These are phyloP conservation scores for Dilophus febrilis DNA, from an alignment of 2,888 invertebrate species.

Conservation along the genomic window DNA sequence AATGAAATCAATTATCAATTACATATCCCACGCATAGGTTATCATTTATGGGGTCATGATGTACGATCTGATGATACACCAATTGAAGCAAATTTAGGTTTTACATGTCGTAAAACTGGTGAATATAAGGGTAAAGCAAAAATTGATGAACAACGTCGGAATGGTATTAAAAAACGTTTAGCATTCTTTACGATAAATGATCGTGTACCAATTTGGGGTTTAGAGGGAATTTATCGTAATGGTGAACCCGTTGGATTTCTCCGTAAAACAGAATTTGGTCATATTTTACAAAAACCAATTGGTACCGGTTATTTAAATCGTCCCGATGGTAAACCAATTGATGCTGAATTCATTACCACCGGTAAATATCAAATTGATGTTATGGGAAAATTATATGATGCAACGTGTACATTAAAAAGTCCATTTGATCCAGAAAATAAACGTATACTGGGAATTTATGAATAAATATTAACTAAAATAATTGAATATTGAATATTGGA, in stretches of 20 bases:
- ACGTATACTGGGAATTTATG: slow-evolving; percentile 51
- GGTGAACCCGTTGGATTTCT: slow-evolving; percentile 61
- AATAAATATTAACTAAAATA: slow-evolving; percentile 7
- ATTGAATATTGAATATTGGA: too few relatives aligned
- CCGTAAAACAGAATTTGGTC: slow-evolving; percentile 64
- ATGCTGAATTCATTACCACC: slow-evolving; percentile 44
- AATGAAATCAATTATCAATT: too few relatives aligned
- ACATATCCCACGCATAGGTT: slow-evolving; percentile 47
- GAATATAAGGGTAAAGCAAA: slow-evolving; percentile 61
- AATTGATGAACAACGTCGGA: slow-evolving; percentile 43
- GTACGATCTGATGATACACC: slow-evolving; percentile 71
- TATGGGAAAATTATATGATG: slow-evolving; percentile 54
- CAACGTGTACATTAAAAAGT: slow-evolving; percentile 49
- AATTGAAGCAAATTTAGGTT: slow-evolving; percentile 63
- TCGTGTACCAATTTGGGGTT: slow-evolving; percentile 63
- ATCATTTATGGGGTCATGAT: slow-evolving; percentile 74
- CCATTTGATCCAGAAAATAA: slow-evolving; percentile 70
- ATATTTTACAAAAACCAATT: slow-evolving; percentile 35
- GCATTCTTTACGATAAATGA: slow-evolving; percentile 53
- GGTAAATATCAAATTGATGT: slow-evolving; percentile 69
- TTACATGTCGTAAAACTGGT: slow-evolving; percentile 60
- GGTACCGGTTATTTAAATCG: slow-evolving; percentile 40
- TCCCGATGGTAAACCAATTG: slow-evolving; percentile 41
- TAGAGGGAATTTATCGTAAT: slow-evolving; percentile 70
- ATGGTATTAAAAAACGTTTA: slow-evolving; percentile 56